Conservation (phyloP, 2,888 invertebrate species). For the Hecatera dysodea region DNA sequence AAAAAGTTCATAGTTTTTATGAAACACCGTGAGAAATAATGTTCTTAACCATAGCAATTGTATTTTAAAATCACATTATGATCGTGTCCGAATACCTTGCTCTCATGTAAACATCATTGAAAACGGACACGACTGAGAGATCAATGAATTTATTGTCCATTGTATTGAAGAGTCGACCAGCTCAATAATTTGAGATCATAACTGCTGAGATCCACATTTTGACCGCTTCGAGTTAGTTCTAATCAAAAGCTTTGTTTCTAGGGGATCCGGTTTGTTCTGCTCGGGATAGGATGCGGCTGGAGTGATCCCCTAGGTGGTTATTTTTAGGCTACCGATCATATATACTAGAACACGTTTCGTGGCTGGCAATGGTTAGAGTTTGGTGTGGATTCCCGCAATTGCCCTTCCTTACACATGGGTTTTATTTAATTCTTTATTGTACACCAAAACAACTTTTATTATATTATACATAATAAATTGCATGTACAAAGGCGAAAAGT, state of each 20-base stretch:
- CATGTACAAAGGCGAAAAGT: too few species aligned
- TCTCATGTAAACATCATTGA: conserved; percentile 67
- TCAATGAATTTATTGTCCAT: conserved; percentile 74
- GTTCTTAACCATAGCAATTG: too few species aligned
- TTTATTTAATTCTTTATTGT: conserved; percentile 5
- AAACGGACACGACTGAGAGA: conserved; percentile 67
- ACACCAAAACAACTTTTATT: too few species aligned
- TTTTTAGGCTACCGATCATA: conserved; percentile 39
- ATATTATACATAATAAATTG: too few species aligned
- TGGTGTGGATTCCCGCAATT: conserved; percentile 10
- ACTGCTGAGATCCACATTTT: conserved; percentile 64
- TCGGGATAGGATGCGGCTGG: conserved; percentile 17
- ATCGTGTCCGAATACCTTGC: conserved; percentile 38
- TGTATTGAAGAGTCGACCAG: conserved; percentile 58
- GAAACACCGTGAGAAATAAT: too few species aligned
- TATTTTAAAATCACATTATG: neutral
- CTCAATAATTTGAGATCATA: conserved; percentile 57
- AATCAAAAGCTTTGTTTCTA: conserved; percentile 66
- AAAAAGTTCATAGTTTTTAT: too few species aligned
- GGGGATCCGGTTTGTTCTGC: conserved; percentile 60
- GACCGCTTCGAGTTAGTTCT: conserved; percentile 61
- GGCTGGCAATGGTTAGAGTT: conserved; percentile 19
- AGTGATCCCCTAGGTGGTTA: conserved; percentile 26
- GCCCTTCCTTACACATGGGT: neutral
- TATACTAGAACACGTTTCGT: conserved; percentile 22